Conservation (phyloP, 2,888 invertebrate species). For the Rapana venosa region DNA sequence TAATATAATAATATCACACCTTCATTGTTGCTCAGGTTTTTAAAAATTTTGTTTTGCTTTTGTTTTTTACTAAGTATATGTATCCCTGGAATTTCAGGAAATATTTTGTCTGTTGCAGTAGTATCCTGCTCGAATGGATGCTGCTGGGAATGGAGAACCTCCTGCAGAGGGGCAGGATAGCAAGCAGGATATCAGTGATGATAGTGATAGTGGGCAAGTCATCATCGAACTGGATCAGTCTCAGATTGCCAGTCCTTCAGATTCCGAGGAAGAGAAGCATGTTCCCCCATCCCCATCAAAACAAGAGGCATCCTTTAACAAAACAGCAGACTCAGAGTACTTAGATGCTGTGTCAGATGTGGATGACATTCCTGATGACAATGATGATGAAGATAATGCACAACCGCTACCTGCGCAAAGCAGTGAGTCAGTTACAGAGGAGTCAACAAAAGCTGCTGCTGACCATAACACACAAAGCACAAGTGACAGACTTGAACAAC, state of each 20-base stretch:
- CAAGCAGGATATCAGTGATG: constrained; percentile 34
- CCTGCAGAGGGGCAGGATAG: constrained; percentile 27
- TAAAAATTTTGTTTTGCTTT: too few species aligned
- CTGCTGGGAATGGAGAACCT: constrained; percentile 34
- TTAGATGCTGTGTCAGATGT: constrained; percentile 40
- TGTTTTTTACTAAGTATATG: too few species aligned
- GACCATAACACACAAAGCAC: too few species aligned
- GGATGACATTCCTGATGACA: constrained; percentile 30
- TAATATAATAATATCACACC: too few species aligned
- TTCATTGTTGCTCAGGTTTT: too few species aligned
- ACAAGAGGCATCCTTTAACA: neutral
- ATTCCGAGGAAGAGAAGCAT: constrained; percentile 39
- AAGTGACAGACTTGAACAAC: neutral
- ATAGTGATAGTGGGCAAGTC: constrained; percentile 41
- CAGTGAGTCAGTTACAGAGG: neutral
- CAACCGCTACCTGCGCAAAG: neutral
- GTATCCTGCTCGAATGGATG: constrained; percentile 35
- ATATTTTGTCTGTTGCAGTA: neutral
- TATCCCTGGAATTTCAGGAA: too few species aligned
- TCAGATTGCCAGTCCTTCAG: constrained; percentile 43
- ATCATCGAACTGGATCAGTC: constrained; percentile 46
- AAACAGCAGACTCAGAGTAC: constrained; percentile 13
- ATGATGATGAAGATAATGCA: neutral
- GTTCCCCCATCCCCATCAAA: neutral
- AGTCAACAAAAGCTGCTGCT: neutral